phyloP scores from a whole-genome alignment of 2,888 invertebrate species.

The Meganola albula region DNA sequence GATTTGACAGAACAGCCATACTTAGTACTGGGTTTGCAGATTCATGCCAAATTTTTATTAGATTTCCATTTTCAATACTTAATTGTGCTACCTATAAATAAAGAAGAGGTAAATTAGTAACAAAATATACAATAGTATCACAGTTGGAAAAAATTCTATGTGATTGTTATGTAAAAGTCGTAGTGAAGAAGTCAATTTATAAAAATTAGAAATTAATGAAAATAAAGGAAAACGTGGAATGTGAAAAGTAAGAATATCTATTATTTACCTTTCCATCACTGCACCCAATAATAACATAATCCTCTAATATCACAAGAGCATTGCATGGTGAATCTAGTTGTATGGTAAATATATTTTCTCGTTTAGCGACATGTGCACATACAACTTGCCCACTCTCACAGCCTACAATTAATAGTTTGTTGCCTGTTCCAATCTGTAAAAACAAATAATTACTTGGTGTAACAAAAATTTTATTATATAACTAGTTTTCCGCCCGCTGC shows the following conservation, averaged over 20 bases:
- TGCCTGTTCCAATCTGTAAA: constrained; percentile 77
- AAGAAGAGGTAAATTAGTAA: constrained; percentile 4
- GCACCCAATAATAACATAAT: constrained; percentile 75
- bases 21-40: constrained; percentile 77
- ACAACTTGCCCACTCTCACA: constrained; percentile 79
- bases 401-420: constrained; percentile 79
- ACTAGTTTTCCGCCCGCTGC: too few relatives aligned
- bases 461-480: constrained; percentile 4
- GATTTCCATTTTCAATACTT: constrained; percentile 43
- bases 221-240: too few relatives aligned
- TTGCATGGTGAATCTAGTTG: constrained; percentile 75
- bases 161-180: too few relatives aligned
- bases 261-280: constrained; percentile 74
- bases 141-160: too few relatives aligned
- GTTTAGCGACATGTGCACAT: constrained; percentile 74
- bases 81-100: constrained; percentile 52
- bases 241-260: too few relatives aligned
- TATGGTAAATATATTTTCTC: constrained; percentile 58
- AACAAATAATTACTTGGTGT: constrained; percentile 5
- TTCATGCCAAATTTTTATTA: constrained; percentile 66
- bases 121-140: too few relatives aligned
- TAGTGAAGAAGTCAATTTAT: too few relatives aligned
- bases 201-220: too few relatives aligned
- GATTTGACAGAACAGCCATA: constrained; percentile 59
- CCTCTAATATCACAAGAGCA: constrained; percentile 69